Evolutionary conservation across 2,113 vertebrate genomes (phyloP).

Genomic region (Castor canadensis): DNA sequence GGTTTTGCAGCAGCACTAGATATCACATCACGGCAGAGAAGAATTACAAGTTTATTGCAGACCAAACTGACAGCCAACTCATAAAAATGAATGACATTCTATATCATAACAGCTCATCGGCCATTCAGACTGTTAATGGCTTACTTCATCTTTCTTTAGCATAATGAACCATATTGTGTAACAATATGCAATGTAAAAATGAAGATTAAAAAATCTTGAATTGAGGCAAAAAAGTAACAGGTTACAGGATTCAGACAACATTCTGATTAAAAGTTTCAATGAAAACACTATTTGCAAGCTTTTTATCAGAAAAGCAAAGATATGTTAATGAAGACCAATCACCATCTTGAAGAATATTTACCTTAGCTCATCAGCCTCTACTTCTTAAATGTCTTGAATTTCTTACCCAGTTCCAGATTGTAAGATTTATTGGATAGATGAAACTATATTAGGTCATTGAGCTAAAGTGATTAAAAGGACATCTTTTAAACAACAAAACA

Average conservation of each 20-base stretch:
- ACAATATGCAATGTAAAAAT: conserved; percentile 85
- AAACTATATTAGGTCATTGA: conserved; percentile 57
- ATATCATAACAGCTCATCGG: conserved; percentile 87
- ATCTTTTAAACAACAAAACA: not conserved
- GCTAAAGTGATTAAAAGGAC: conserved; percentile 56
- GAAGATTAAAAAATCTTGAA: conserved; percentile 87
- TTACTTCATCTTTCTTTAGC: conserved; percentile 87
- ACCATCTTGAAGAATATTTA: conserved; percentile 64
- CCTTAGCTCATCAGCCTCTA: conserved; percentile 69
- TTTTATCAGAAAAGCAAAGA: conserved; percentile 75
- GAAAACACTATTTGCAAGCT: conserved; percentile 81
- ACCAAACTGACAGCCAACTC: conserved; percentile 85
- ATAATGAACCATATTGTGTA: conserved; percentile 86
- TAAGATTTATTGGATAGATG: conserved; percentile 33
- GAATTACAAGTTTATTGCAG: conserved; percentile 87
- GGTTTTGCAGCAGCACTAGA: conserved; percentile 79
- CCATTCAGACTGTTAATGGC: conserved; percentile 88
- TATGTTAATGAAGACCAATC: conserved; percentile 77
- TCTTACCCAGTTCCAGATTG: conserved; percentile 29
- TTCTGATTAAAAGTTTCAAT: conserved; percentile 88
- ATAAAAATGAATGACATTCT: conserved; percentile 90
- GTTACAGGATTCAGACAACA: conserved; percentile 82
- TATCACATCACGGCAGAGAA: conserved; percentile 82
- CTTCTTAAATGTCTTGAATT: conserved; percentile 52
- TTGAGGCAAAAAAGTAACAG: conserved; percentile 80